These are phyloP conservation scores for Cantharis nigra DNA, from an alignment of 2,888 invertebrate genomes.

Conservation along the genomic window DNA sequence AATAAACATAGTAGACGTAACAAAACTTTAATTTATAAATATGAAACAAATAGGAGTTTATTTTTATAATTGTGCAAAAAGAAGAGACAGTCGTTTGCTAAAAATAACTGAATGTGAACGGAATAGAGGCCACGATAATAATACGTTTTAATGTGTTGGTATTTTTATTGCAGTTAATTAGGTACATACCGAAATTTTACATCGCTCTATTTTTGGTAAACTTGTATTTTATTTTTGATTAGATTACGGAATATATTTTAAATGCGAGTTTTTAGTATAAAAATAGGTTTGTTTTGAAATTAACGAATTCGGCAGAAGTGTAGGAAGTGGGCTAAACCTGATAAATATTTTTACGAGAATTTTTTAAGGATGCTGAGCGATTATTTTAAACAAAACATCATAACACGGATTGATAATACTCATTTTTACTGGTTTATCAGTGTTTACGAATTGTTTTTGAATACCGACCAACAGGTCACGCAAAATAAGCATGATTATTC, in stretches of 20 bases:
- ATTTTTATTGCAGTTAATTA: conserved; percentile 8
- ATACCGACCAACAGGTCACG: conserved; percentile 11
- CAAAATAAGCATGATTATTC: conserved; percentile 16
- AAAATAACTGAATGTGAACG: conserved; percentile 12
- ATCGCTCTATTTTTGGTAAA: neutral
- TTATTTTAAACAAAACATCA: neutral
- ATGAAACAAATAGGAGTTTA: conserved; percentile 8
- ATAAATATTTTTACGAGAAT: neutral
- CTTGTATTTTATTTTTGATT: neutral
- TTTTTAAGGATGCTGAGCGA: neutral
- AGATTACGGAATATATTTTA: neutral
- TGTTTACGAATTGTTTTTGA: conserved; percentile 9
- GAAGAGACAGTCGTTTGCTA: conserved; percentile 18
- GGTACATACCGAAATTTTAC: neutral
- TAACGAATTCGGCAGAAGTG: neutral
- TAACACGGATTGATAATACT: neutral
- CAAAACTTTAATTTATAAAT: conserved; percentile 6
- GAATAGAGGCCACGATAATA: conserved; percentile 9
- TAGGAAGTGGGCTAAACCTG: neutral
- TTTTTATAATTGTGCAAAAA: conserved; percentile 22
- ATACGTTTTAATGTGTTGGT: conserved; percentile 7
- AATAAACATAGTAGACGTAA: conserved; percentile 6
- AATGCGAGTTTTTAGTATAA: neutral
- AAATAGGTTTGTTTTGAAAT: neutral
- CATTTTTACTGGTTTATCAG: conserved; percentile 6